A percentile compares a stretch with the other conserved stretches of the same genome.
phyloP scores from a whole-genome alignment of 2,113 vertebrate species.

The Camelus bactrianus region DNA sequence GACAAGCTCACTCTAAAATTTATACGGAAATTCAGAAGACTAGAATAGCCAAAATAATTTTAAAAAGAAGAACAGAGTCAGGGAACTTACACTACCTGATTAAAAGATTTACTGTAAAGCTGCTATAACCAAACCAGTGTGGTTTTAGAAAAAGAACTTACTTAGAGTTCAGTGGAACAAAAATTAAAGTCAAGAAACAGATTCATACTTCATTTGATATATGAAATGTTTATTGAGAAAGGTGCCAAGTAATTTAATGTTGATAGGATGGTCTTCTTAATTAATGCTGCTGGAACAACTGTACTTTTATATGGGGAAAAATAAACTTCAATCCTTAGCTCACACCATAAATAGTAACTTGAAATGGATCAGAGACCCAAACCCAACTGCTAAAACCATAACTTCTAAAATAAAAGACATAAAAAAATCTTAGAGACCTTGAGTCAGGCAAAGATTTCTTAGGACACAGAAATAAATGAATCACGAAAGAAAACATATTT shows the following conservation, averaged over 20 bases:
- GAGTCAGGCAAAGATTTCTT: neutral
- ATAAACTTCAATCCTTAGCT: neutral
- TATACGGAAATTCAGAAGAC: neutral
- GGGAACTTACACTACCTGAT: neutral
- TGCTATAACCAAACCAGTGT: neutral
- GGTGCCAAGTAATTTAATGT: neutral
- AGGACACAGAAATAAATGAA: neutral
- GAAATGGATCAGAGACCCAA: neutral
- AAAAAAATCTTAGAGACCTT: neutral
- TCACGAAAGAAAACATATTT: neutral
- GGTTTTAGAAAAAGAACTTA: neutral
- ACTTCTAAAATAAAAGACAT: neutral
- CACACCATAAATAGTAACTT: neutral
- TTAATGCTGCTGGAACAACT: neutral
- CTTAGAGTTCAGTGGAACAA: neutral
- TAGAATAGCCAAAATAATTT: neutral
- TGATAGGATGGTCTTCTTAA: neutral
- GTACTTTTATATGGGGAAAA: neutral
- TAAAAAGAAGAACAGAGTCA: neutral
- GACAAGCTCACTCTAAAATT: neutral
- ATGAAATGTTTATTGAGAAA: neutral
- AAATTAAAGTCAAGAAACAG: slow-evolving; percentile 9
- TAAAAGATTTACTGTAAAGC: neutral
- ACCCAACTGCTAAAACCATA: neutral
- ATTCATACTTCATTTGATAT: neutral